Evolutionary conservation across 2,113 vertebrate genomes (phyloP).

Genomic region (Montifringilla adamsi): DNA sequence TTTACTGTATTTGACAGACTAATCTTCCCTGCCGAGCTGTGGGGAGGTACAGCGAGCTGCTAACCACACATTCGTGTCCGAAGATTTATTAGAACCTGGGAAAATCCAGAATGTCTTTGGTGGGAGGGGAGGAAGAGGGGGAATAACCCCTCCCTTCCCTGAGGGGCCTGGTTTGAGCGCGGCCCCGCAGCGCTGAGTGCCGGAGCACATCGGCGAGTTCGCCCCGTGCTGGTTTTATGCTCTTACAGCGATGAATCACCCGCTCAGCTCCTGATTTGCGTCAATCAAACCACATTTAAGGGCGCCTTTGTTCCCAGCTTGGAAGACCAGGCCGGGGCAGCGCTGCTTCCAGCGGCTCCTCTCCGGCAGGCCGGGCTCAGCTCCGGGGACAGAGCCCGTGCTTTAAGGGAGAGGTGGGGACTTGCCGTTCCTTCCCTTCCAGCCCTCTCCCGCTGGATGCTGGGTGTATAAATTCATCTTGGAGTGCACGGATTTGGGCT

Average conservation of each 20-base stretch:
- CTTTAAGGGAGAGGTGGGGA: background rate
- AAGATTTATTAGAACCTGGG: background rate
- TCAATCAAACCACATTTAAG: constrained; percentile 71
- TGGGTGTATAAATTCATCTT: background rate
- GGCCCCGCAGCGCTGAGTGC: background rate
- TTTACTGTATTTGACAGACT: background rate
- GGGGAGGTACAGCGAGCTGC: background rate
- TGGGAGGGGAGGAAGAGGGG: rapidly evolving
- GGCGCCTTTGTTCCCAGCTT: constrained; percentile 28
- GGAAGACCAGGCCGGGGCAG: background rate
- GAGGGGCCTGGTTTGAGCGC: background rate
- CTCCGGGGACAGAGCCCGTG: background rate
- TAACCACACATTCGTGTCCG: background rate
- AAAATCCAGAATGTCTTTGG: background rate
- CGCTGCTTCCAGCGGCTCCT: background rate
- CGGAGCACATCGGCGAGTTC: background rate
- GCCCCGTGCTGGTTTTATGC: background rate
- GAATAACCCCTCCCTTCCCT: rapidly evolving
- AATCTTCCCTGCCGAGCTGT: background rate
- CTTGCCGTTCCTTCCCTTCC: background rate
- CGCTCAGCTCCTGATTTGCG: constrained; percentile 56
- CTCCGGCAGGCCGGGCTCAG: background rate
- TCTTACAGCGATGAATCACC: constrained; percentile 56
- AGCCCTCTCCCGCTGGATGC: background rate
- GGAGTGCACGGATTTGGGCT: background rate